phyloP scores from a whole-genome alignment of 2,113 vertebrate species.

The Daphoenositta chrysoptera region DNA sequence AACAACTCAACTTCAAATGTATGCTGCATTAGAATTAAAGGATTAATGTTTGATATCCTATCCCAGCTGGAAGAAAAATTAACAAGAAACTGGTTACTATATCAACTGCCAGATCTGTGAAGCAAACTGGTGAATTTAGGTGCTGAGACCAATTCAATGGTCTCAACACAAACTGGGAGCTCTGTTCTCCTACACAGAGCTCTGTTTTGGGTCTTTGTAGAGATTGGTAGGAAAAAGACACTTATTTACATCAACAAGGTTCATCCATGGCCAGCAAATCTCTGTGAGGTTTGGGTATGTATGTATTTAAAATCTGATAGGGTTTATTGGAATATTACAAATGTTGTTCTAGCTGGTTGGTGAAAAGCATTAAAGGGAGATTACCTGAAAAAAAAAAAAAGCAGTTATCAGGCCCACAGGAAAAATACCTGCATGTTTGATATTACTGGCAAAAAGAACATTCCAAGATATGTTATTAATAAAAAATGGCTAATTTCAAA shows the following conservation, averaged over 20 bases:
- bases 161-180: not conserved
- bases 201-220: not conserved
- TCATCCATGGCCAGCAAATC: not conserved
- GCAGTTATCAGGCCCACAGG: not conserved
- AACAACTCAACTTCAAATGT: not conserved
- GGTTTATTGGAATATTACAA: not conserved
- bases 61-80: not conserved
- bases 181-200: not conserved
- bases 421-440: not conserved
- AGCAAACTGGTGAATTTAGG: not conserved
- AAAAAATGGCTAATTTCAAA: constrained; percentile 10
- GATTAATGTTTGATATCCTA: not conserved
- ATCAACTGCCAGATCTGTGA: not conserved
- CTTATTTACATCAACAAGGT: not conserved
- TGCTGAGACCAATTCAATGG: not conserved
- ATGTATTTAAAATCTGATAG: not conserved
- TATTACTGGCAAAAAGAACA: not conserved
- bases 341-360: not conserved
- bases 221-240: not conserved
- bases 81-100: not conserved
- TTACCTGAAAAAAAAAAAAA: not conserved
- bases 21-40: not conserved
- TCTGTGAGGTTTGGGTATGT: not conserved
- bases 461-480: not conserved
- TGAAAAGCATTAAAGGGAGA: not conserved